These are phyloP conservation scores for Abrostola triplasia DNA, from an alignment of 2,888 invertebrate genomes.

Conservation along the genomic window DNA sequence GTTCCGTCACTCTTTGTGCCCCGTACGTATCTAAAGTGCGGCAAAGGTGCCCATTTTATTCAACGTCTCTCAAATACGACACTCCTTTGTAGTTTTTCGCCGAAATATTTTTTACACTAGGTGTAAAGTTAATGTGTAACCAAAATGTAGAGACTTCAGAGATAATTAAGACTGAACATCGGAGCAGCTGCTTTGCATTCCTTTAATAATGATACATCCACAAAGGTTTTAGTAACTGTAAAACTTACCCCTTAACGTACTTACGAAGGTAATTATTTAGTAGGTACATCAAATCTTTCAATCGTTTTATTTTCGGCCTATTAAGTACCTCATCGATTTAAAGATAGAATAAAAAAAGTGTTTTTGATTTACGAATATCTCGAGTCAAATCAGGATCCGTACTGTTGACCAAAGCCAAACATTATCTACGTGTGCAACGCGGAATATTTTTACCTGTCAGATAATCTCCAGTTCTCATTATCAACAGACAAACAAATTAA, in stretches of 20 bases:
- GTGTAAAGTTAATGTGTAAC: not conserved
- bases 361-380: constrained; percentile 7
- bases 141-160: not conserved
- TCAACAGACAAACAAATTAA: constrained; percentile 81
- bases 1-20: constrained; percentile 1
- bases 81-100: constrained; percentile 1
- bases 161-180: not conserved
- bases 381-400: constrained; percentile 13
- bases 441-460: constrained; percentile 78
- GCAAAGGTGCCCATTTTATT: not conserved
- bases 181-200: not conserved
- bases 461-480: constrained; percentile 81
- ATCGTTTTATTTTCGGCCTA: not conserved
- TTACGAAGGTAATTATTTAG: not conserved
- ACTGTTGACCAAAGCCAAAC: constrained; percentile 31
- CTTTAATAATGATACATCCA: too few species aligned
- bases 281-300: not conserved
- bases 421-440: constrained; percentile 28
- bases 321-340: not conserved
- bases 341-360: not conserved
- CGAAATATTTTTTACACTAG: not conserved
- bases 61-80: constrained; percentile 1
- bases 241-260: too few species aligned
- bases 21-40: constrained; percentile 4
- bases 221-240: not conserved